These are phyloP conservation scores for Ia io DNA, from an alignment of 2,113 vertebrate genomes.

Conservation along the genomic window DNA sequence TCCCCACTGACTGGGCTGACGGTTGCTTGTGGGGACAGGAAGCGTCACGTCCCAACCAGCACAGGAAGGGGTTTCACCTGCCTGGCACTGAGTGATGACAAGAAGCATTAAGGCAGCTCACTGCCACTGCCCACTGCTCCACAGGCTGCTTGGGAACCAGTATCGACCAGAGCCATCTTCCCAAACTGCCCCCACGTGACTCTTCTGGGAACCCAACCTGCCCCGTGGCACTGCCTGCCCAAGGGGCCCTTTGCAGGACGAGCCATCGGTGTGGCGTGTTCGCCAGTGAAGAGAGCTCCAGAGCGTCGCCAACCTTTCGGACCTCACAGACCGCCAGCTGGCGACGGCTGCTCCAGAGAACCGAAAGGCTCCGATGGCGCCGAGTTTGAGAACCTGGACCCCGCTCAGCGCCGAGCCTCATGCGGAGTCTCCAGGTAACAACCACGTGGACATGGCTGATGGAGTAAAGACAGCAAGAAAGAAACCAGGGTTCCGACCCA, in stretches of 20 bases:
- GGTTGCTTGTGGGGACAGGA: neutral
- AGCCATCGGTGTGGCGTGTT: neutral
- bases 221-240: conserved; percentile 86
- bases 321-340: no score
- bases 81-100: conserved; percentile 87
- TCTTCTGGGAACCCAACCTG: conserved; percentile 90
- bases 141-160: conserved; percentile 86
- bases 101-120: conserved; percentile 81
- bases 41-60: conserved; percentile 83
- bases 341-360: neutral
- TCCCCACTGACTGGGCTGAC: no score
- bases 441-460: neutral
- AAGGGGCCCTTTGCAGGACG: conserved; percentile 89
- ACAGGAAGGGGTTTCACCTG: conserved; percentile 90
- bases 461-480: neutral
- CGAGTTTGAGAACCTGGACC: neutral
- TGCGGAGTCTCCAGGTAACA: neutral
- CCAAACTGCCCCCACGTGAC: conserved; percentile 86
- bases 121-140: conserved; percentile 88
- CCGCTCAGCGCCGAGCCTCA: neutral
- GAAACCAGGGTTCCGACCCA: neutral
- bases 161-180: conserved; percentile 85
- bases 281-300: neutral
- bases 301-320: no score
- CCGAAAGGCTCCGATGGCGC: neutral